Conservation (phyloP, 2,888 invertebrate genomes). For the Stenurella melanura region DNA sequence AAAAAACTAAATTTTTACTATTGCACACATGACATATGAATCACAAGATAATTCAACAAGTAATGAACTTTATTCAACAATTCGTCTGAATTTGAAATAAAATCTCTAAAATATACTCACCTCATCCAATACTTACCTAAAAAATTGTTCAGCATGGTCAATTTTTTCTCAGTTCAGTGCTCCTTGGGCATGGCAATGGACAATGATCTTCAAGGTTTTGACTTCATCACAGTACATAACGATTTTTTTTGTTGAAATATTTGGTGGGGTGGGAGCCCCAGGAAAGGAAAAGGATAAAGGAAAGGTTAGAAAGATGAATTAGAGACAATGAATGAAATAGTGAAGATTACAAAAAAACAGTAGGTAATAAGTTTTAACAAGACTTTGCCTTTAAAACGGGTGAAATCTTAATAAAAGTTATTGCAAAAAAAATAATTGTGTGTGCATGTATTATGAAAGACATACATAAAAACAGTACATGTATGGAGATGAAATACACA, state of each 20-base stretch:
- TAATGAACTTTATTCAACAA: no score
- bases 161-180: background rate
- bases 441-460: no score
- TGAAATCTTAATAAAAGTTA: no score
- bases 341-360: slow-evolving; percentile 60
- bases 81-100: no score
- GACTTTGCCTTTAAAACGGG: no score
- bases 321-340: slow-evolving; percentile 39
- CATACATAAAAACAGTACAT: no score
- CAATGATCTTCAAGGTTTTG: background rate
- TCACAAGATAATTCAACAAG: no score
- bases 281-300: slow-evolving; percentile 37
- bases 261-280: slow-evolving; percentile 49
- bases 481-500: no score
- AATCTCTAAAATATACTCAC: background rate
- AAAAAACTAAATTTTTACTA: no score
- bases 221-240: background rate
- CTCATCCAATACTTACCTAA: background rate
- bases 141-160: background rate
- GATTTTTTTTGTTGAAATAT: slow-evolving; percentile 42
- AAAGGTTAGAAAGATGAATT: slow-evolving; percentile 33
- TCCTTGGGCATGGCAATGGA: background rate
- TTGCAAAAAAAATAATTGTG: no score
- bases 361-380: background rate
- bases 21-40: no score